Evolutionary conservation across 2,888 invertebrate species (phyloP).

Genomic region (Drosophila lutescens): DNA sequence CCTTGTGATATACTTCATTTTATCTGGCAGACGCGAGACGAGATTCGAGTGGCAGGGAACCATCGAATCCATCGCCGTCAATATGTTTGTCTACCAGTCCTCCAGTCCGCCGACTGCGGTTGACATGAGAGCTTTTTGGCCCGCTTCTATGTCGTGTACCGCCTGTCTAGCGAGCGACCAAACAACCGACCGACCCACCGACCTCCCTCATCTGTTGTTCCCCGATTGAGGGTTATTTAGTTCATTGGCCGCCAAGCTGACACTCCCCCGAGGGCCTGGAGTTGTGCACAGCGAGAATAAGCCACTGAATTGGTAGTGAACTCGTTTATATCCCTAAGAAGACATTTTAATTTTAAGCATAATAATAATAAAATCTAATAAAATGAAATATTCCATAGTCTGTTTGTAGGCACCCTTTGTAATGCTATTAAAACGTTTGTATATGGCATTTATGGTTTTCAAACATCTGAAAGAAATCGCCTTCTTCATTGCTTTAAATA

Average conservation of each 20-base stretch:
- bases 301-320: too few relatives aligned
- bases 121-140: constrained; percentile 69
- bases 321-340: not conserved
- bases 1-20: constrained; percentile 70
- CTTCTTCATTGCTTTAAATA: too few relatives aligned
- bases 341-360: too few relatives aligned
- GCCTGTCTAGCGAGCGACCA: constrained; percentile 39
- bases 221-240: constrained; percentile 63
- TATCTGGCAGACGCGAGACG: constrained; percentile 67
- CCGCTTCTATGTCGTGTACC: constrained; percentile 37
- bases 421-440: too few relatives aligned
- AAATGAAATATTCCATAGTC: too few relatives aligned
- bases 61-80: constrained; percentile 22
- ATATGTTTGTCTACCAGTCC: constrained; percentile 31
- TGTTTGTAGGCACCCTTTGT: too few relatives aligned
- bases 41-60: constrained; percentile 51
- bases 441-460: too few relatives aligned
- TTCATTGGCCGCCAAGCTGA: constrained; percentile 67
- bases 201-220: constrained; percentile 18
- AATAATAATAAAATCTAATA: too few relatives aligned
- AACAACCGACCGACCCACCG: constrained; percentile 3
- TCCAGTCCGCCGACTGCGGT: constrained; percentile 60
- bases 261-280: constrained; percentile 22
- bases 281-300: constrained; percentile 4
- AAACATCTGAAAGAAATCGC: too few relatives aligned